Conservation (phyloP, 2,113 vertebrate species). For the Ameiurus melas region DNA sequence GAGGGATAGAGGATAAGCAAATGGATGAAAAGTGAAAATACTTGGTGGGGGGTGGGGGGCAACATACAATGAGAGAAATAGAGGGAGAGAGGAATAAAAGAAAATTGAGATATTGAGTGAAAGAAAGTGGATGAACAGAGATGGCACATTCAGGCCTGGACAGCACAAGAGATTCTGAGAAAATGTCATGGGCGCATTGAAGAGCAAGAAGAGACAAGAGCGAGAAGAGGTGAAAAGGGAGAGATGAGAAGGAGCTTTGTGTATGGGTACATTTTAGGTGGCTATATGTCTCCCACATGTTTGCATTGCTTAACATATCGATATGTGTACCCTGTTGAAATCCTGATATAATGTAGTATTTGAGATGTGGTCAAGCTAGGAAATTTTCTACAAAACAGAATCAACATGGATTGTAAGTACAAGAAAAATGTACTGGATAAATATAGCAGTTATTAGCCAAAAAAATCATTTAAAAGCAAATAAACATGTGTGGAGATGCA, state of each 20-base stretch:
- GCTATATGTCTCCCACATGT: neutral
- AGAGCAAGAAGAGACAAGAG: neutral
- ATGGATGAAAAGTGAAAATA: slow-evolving; percentile 18
- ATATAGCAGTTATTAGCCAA: neutral
- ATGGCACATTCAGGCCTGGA: neutral
- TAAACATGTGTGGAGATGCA: slow-evolving; percentile 2
- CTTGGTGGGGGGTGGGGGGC: slow-evolving; percentile 26
- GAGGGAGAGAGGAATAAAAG: slow-evolving; percentile 35
- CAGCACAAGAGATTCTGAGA: neutral
- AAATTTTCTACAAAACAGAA: neutral
- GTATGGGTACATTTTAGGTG: neutral
- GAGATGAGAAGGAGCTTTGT: neutral
- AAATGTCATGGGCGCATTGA: slow-evolving; percentile 28
- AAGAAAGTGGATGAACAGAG: slow-evolving; percentile 35
- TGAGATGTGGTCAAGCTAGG: neutral
- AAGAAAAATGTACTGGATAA: neutral
- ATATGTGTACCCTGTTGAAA: neutral
- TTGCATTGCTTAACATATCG: neutral
- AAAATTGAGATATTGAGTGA: slow-evolving; percentile 46
- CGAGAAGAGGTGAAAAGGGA: slow-evolving; percentile 2
- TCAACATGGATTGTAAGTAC: neutral
- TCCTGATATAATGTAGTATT: neutral
- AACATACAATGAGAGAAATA: slow-evolving; percentile 50
- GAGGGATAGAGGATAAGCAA: neutral
- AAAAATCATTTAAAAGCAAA: neutral